phyloP scores from a whole-genome alignment of 2,888 invertebrate genomes.

The Lordiphosa andalusiaca region DNA sequence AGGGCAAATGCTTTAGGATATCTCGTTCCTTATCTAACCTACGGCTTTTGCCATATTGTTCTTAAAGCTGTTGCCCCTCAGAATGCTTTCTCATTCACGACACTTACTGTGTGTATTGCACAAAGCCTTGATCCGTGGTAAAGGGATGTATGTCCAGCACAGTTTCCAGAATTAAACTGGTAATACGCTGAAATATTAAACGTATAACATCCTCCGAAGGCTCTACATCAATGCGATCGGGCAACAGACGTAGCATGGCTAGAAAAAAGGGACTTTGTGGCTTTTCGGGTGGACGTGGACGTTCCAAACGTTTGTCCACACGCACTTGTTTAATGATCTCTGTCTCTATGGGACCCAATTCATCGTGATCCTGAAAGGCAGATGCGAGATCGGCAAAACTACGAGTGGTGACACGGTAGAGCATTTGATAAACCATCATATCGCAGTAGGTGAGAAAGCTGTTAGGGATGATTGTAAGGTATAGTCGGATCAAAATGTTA shows the following conservation, averaged over 20 bases:
- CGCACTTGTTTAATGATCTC: constrained; percentile 79
- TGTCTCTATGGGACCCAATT: constrained; percentile 81
- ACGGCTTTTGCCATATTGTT: too few species aligned
- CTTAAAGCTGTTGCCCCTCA: too few species aligned
- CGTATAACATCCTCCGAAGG: constrained; percentile 78
- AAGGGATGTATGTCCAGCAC: constrained; percentile 86
- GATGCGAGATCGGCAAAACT: constrained; percentile 83
- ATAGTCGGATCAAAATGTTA: too few species aligned
- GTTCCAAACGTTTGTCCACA: constrained; percentile 82
- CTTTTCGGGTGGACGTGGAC: constrained; percentile 78
- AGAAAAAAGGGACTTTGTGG: constrained; percentile 79
- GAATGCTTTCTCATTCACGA: neutral
- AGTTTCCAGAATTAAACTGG: constrained; percentile 81
- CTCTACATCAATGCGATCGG: constrained; percentile 82
- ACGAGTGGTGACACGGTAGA: constrained; percentile 84
- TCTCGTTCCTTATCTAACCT: too few species aligned
- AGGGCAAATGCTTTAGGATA: too few species aligned
- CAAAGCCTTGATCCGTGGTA: constrained; percentile 86
- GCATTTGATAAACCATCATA: constrained; percentile 86
- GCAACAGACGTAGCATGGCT: constrained; percentile 83
- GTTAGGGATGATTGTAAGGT: neutral
- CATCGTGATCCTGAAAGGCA: constrained; percentile 82
- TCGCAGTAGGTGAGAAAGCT: constrained; percentile 88
- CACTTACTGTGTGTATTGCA: constrained; percentile 86
- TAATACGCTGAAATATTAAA: constrained; percentile 72